Evolutionary conservation across 2,113 vertebrate species (phyloP).

Genomic region (Chrysochloris asiatica): DNA sequence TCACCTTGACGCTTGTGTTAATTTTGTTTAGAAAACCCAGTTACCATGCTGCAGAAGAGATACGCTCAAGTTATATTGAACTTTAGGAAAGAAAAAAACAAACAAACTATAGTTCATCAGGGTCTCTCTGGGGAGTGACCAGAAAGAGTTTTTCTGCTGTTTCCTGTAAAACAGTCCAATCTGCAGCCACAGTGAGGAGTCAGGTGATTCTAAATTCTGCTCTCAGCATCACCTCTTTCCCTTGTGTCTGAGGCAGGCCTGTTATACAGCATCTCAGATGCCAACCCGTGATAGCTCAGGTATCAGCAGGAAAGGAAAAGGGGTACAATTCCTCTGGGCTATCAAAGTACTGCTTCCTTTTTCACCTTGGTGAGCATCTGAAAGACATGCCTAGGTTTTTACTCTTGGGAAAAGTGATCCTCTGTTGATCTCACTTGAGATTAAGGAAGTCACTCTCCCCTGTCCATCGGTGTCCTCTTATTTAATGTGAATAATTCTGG

Average conservation of each 20-base stretch:
- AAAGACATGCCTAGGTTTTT: conserved; percentile 65
- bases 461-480: background rate
- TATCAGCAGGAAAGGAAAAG: conserved; percentile 59
- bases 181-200: background rate
- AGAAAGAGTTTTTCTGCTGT: conserved; percentile 24
- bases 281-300: conserved; percentile 41
- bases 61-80: conserved; percentile 35
- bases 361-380: conserved; percentile 70
- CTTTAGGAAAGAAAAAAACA: conserved; percentile 42
- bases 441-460: background rate
- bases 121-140: background rate
- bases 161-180: background rate
- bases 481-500: conserved; percentile 10
- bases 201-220: conserved; percentile 22
- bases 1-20: conserved; percentile 69
- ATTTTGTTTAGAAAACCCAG: conserved; percentile 73
- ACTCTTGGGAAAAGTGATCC: conserved; percentile 64
- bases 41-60: conserved; percentile 61
- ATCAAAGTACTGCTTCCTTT: conserved; percentile 66
- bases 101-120: background rate
- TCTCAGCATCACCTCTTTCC: background rate
- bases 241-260: conserved; percentile 32
- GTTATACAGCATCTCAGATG: conserved; percentile 64
- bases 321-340: conserved; percentile 56
- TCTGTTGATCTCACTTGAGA: conserved; percentile 43